Conservation (phyloP, 2,888 invertebrate genomes). For the Dysmachus trigonus region DNA sequence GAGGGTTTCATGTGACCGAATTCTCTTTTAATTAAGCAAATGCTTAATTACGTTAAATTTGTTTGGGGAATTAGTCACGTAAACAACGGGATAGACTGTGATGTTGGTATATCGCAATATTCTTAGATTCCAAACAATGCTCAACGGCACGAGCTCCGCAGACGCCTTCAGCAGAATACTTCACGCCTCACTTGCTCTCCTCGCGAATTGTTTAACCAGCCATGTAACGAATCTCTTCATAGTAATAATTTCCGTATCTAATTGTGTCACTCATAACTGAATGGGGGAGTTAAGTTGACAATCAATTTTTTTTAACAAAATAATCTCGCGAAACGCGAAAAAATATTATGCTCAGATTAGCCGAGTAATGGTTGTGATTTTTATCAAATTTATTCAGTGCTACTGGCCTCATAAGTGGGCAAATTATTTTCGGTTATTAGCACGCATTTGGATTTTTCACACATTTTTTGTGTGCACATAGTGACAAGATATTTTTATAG, state of each 20-base stretch:
- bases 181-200: background rate
- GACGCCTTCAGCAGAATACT: background rate
- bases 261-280: background rate
- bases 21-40: constrained; percentile 16
- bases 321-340: background rate
- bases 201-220: background rate
- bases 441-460: background rate
- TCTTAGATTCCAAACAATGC: background rate
- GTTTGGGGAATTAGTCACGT: background rate
- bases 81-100: background rate
- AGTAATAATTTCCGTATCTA: background rate
- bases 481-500: too few species aligned
- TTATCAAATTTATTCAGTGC: background rate
- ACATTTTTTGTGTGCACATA: background rate
- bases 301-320: background rate
- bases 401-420: background rate
- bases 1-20: constrained; percentile 4
- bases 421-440: background rate
- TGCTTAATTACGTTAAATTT: constrained; percentile 7
- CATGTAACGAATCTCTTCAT: background rate
- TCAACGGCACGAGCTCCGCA: background rate
- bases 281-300: background rate
- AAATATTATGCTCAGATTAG: background rate
- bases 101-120: background rate
- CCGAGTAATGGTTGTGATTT: background rate